These are phyloP conservation scores for Agriopis marginaria DNA, from an alignment of 2,888 invertebrate species.

Conservation along the genomic window DNA sequence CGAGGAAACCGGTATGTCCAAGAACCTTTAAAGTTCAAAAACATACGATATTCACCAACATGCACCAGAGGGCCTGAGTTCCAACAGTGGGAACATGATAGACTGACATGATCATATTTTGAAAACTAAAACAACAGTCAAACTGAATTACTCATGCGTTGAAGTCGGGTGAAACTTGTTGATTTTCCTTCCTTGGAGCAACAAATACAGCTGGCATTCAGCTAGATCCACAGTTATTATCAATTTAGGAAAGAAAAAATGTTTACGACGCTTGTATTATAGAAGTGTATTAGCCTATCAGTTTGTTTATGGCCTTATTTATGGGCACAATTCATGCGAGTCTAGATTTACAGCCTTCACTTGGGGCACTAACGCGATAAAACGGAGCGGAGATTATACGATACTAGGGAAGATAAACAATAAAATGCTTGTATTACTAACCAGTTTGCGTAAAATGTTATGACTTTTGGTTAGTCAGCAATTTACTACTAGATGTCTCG, in stretches of 20 bases:
- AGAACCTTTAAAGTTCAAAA: too few species aligned
- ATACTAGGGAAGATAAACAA: background rate
- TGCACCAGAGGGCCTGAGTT: too few species aligned
- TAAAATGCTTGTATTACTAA: background rate
- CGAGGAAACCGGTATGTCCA: too few species aligned
- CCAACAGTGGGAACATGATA: too few species aligned
- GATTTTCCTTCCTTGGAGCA: conserved; percentile 6
- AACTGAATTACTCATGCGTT: background rate
- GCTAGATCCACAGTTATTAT: conserved; percentile 10
- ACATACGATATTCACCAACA: too few species aligned
- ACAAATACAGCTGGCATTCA: conserved; percentile 2
- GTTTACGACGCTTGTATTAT: conserved; percentile 14
- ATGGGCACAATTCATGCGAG: conserved; percentile 26
- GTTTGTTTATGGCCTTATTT: conserved; percentile 26
- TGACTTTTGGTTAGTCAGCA: background rate
- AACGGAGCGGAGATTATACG: conserved; percentile 7
- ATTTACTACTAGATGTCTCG: background rate
- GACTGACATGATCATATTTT: too few species aligned
- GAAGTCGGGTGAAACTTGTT: background rate
- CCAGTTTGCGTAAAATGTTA: conserved; percentile 13
- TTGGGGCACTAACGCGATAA: conserved; percentile 13
- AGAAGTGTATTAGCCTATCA: conserved; percentile 26
- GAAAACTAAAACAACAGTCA: background rate
- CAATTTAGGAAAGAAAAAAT: conserved; percentile 20
- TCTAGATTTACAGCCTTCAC: conserved; percentile 31